Evolutionary conservation across 2,797 vertebrate species (phyloP), one percentile per base, ranked within the genome.

Genomic region (Adelosebastes latens): DNA sequence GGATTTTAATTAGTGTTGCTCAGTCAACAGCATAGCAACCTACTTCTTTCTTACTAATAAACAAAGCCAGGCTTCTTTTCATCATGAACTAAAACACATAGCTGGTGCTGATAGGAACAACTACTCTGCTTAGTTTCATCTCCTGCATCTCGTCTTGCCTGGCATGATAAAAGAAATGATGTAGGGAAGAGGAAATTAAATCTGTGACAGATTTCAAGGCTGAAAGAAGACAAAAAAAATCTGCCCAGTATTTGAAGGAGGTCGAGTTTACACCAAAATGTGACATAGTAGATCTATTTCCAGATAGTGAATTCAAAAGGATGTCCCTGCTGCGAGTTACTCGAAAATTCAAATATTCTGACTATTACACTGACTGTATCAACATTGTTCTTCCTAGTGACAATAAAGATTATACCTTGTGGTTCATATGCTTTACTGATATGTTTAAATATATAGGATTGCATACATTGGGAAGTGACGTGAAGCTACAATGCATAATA

Each of bases 1-100:
- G 74, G 81, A 89, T 86, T 83, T 83, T 86, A 93, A 93, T 94
- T 91, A 93, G 80, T 83, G 80, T 76, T 87, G 82, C 78, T 92
- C 87, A 90, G 84, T 92, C 90, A 92, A 87, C 84, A 87, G 82
- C 73, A 87, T 8, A 80, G 71, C 62, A 76, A 76, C 84, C 82
- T 81, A 80, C 81, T 90, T 90, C 73, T 75, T 81, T 79, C 76
- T 83, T 83, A 76, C 70, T 85, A 88, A 92, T 88, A 88, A 92
- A 92, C 72, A 92, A 92, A 91, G 80, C 61, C 59, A 81, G 64
- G 80, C 24, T 81, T 91, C 62, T 90, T 92, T 90, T 92, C 75
- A 93, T 90, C 84, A 87, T 79, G 56, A 87, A 63, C 68, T 87
- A 79, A 90, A 87, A 89, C 75, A 81, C 70, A 80, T 31, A 66